Evolutionary conservation across 2,888 invertebrate genomes (phyloP).

Genomic region (Asteroscopus sphinx): DNA sequence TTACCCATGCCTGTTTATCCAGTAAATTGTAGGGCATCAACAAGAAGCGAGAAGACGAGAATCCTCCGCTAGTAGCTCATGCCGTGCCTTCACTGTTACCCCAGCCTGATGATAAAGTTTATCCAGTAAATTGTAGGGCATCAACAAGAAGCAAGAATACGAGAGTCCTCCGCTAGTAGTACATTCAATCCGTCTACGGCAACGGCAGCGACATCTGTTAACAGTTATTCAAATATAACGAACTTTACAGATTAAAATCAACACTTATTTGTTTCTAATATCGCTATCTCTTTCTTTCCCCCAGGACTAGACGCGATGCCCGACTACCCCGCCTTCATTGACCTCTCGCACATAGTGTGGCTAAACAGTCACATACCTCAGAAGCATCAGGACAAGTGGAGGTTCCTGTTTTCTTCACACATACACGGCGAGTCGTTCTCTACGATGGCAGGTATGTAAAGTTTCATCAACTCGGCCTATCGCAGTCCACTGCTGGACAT

Average conservation of each 20-base stretch:
- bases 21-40: constrained; percentile 87
- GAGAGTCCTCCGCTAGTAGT: too few species aligned
- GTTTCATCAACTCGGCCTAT: too few species aligned
- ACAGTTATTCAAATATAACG: too few species aligned
- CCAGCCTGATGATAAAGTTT: constrained; percentile 71
- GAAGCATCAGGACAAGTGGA: constrained; percentile 94
- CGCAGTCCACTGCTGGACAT: too few species aligned
- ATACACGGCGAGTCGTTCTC: constrained; percentile 97
- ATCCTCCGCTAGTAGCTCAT: constrained; percentile 60
- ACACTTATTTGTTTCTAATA: neutral
- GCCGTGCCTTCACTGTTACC: constrained; percentile 75
- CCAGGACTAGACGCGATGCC: constrained; percentile 93
- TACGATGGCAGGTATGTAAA: constrained; percentile 91
- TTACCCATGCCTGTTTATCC: too few species aligned
- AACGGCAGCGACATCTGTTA: too few species aligned
- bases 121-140: neutral
- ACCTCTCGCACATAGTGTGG: constrained; percentile 94
- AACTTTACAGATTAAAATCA: too few species aligned
- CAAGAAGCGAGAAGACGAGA: constrained; percentile 68
- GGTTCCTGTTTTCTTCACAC: constrained; percentile 96
- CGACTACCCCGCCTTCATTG: constrained; percentile 93
- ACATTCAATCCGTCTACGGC: too few species aligned
- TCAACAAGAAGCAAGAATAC: too few species aligned
- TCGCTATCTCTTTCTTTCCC: neutral
- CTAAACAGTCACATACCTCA: constrained; percentile 94